These are phyloP conservation scores for Tragelaphus scriptus DNA, from an alignment of 2,113 vertebrate species.

Conservation along the genomic window DNA sequence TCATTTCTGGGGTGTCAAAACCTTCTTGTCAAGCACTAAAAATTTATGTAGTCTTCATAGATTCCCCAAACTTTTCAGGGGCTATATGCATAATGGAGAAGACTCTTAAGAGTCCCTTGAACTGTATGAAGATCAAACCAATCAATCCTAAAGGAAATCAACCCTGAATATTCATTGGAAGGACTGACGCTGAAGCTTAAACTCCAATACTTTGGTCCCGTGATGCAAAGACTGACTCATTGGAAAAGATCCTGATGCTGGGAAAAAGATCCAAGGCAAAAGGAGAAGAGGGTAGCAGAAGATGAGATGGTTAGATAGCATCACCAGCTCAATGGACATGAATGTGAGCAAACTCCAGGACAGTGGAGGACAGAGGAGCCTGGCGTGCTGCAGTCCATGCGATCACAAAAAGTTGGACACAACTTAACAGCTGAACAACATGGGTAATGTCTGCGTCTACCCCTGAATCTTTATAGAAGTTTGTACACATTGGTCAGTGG, in stretches of 20 bases:
- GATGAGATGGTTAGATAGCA: background rate
- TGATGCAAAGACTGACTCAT: background rate
- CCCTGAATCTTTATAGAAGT: background rate
- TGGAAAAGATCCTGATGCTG: background rate
- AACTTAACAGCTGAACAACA: background rate
- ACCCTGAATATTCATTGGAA: background rate
- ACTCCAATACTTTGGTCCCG: background rate
- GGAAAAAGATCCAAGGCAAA: background rate
- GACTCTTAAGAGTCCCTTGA: background rate
- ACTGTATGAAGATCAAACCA: background rate
- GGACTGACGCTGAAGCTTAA: background rate
- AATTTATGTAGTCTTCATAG: background rate
- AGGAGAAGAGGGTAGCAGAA: background rate
- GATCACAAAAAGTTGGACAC: background rate
- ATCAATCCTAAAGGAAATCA: background rate
- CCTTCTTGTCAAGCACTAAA: background rate
- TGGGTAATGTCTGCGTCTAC: no score
- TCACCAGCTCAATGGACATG: background rate
- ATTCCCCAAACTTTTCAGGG: background rate
- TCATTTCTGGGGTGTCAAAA: background rate
- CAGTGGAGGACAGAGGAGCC: background rate
- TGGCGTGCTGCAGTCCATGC: background rate
- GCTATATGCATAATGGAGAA: background rate
- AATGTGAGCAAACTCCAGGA: background rate
- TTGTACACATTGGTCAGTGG: background rate